Conservation (phyloP, 2,888 invertebrate genomes). For the Idaea biselata region DNA sequence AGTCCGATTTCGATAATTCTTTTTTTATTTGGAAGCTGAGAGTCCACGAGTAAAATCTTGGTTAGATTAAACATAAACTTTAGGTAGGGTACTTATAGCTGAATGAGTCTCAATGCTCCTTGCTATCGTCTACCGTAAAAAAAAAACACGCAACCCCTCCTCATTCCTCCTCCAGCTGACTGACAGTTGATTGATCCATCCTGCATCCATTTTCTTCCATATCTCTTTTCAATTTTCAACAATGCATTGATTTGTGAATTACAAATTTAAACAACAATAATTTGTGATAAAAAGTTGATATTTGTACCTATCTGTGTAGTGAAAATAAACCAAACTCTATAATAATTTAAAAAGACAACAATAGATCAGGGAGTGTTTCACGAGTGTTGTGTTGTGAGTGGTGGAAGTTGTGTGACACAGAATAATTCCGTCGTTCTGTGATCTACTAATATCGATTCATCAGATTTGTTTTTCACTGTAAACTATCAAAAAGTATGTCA, state of each 20-base stretch:
- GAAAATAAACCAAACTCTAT: neutral
- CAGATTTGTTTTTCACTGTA: neutral
- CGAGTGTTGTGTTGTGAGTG: constrained; percentile 46
- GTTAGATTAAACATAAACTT: too few species aligned
- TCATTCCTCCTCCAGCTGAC: neutral
- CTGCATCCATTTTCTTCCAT: neutral
- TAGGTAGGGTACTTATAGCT: too few species aligned
- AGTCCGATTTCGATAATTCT: too few species aligned
- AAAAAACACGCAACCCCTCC: constrained; percentile 1
- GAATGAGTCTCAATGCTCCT: neutral
- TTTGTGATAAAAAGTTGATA: neutral
- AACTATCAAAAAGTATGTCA: neutral
- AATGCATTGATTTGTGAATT: constrained; percentile 54
- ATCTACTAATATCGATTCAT: neutral
- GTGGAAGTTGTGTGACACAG: constrained; percentile 11
- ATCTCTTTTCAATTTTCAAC: neutral
- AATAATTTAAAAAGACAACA: too few species aligned
- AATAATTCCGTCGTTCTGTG: neutral
- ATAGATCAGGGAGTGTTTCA: too few species aligned
- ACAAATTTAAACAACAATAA: neutral
- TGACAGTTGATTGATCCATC: neutral
- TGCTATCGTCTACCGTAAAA: neutral
- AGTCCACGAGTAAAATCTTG: too few species aligned
- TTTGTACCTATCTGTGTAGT: neutral
- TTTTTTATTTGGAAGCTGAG: too few species aligned